Conservation (phyloP, 2,888 invertebrate species). For the Apoda limacodes region DNA sequence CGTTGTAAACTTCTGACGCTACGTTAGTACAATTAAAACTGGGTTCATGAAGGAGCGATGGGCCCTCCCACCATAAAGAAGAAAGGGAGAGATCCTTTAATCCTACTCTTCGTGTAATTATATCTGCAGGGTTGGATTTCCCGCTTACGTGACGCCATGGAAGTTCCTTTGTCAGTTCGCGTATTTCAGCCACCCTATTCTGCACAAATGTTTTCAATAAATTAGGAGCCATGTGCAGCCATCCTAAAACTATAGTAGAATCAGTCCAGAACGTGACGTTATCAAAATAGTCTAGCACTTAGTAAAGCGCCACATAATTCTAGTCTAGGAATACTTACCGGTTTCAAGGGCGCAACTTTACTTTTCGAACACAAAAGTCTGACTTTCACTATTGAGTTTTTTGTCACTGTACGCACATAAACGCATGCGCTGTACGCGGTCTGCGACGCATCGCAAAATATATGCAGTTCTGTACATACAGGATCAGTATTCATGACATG, state of each 20-base stretch:
- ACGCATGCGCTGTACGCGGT: slow-evolving; percentile 17
- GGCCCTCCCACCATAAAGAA: slow-evolving; percentile 10
- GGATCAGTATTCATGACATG: slow-evolving; percentile 5
- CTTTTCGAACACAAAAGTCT: slow-evolving; percentile 18
- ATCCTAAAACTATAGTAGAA: slow-evolving; percentile 13
- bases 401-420: slow-evolving; percentile 14
- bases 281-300: slow-evolving; percentile 8
- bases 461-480: slow-evolving; percentile 17
- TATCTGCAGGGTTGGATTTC: slow-evolving; percentile 7
- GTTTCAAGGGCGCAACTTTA: slow-evolving; percentile 16
- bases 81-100: slow-evolving; percentile 5
- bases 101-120: slow-evolving; percentile 7
- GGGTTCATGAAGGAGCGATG: slow-evolving; percentile 2
- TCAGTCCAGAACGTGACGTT: too few species aligned
- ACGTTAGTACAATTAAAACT: too few species aligned
- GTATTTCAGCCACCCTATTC: too few species aligned
- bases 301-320: too few species aligned
- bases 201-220: slow-evolving; percentile 12
- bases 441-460: slow-evolving; percentile 17
- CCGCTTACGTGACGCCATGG: slow-evolving; percentile 10
- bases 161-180: too few species aligned
- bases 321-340: slow-evolving; percentile 4
- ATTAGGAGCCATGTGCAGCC: slow-evolving; percentile 8
- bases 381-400: slow-evolving; percentile 2
- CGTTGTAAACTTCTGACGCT: too few species aligned